Evolutionary conservation across 2,797 vertebrate genomes (phyloP).

Genomic region (Oryzias sinensis): DNA sequence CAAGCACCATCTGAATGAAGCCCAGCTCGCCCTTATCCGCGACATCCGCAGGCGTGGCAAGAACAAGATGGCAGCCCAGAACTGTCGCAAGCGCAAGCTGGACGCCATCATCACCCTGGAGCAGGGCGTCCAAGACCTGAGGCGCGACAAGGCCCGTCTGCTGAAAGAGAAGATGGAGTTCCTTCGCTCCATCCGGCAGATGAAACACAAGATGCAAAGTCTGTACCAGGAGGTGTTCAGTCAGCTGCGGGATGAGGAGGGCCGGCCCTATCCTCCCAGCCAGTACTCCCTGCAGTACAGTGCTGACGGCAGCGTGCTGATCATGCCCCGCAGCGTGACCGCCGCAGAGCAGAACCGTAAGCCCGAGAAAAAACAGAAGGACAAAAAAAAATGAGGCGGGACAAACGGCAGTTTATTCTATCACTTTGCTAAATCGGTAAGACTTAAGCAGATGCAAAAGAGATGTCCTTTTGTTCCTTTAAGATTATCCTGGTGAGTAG

Average conservation of each 20-base stretch:
- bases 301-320: conserved; percentile 89
- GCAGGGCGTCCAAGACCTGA: conserved; percentile 92
- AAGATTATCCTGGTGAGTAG: conserved; percentile 75
- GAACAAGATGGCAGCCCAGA: conserved; percentile 99
- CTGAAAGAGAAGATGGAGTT: conserved; percentile 96
- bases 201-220: conserved; percentile 97
- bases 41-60: conserved; percentile 96
- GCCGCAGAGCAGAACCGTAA: conserved; percentile 83
- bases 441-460: conserved; percentile 76
- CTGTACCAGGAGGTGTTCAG: conserved; percentile 95
- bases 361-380: conserved; percentile 93
- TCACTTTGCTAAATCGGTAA: conserved; percentile 73
- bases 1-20: conserved; percentile 94
- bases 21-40: conserved; percentile 92
- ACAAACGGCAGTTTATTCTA: conserved; percentile 63
- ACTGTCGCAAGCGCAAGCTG: conserved; percentile 97
- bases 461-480: conserved; percentile 78
- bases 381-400: conserved; percentile 92
- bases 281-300: conserved; percentile 92
- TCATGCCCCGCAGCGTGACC: conserved; percentile 84
- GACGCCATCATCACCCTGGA: conserved; percentile 98
- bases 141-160: conserved; percentile 89
- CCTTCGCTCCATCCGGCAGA: conserved; percentile 92
- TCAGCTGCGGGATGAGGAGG: conserved; percentile 93
- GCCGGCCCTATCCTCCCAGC: conserved; percentile 89